Percentiles rank a stretch among this genome's conserved stretches.
phyloP scores from a whole-genome alignment of 2,797 vertebrate species.

The Chaenodraco wilsoni region DNA sequence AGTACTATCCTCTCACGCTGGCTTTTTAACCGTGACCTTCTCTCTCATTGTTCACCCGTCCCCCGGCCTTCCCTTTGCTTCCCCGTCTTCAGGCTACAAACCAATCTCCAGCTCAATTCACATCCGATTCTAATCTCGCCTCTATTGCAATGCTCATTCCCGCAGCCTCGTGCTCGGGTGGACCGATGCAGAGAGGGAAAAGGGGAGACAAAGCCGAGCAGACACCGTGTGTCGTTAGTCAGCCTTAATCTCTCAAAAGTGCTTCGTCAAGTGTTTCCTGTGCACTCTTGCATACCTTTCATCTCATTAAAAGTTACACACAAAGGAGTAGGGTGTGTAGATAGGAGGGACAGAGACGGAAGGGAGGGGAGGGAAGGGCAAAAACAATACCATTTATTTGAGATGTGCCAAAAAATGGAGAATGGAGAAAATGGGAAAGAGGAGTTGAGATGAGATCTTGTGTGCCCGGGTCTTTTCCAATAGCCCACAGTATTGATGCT shows the following conservation, averaged over 20 bases:
- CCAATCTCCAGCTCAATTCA: constrained; percentile 82
- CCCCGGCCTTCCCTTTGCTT: constrained; percentile 58
- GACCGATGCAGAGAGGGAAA: constrained; percentile 57
- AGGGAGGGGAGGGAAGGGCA: constrained; percentile 31
- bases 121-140: constrained; percentile 81
- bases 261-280: constrained; percentile 75
- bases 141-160: constrained; percentile 72
- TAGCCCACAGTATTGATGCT: constrained; percentile 79
- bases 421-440: constrained; percentile 66
- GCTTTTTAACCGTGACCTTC: constrained; percentile 74
- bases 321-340: constrained; percentile 41
- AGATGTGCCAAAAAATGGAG: constrained; percentile 70
- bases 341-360: constrained; percentile 32
- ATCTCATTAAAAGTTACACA: constrained; percentile 75
- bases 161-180: constrained; percentile 54
- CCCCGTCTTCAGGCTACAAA: constrained; percentile 69
- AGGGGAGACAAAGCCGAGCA: constrained; percentile 63
- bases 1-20: constrained; percentile 30
- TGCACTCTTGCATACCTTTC: constrained; percentile 70
- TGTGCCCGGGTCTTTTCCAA: constrained; percentile 71
- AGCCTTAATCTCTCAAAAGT: constrained; percentile 76
- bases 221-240: constrained; percentile 63
- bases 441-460: constrained; percentile 76
- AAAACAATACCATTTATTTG: constrained; percentile 69
- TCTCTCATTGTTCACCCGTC: constrained; percentile 68